phyloP scores from a whole-genome alignment of 2,888 invertebrate genomes.

The Meloe dianella region DNA sequence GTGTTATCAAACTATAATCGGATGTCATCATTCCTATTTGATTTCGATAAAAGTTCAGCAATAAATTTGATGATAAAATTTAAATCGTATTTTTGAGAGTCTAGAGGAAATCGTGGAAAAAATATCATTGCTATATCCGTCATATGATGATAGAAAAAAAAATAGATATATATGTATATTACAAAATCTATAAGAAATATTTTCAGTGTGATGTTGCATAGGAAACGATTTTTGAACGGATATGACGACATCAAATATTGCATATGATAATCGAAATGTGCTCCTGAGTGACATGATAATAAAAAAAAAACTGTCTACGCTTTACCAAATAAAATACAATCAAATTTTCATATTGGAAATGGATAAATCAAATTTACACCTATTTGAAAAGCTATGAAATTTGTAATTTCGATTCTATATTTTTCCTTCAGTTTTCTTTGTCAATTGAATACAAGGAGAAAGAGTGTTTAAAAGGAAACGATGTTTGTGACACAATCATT shows the following conservation, averaged over 20 bases:
- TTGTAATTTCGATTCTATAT: conserved; percentile 25
- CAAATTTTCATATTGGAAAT: conserved; percentile 27
- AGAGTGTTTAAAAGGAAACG: conserved; percentile 15
- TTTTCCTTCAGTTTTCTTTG: conserved; percentile 16
- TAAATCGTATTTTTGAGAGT: conserved; percentile 11
- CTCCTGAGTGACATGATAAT: conserved; percentile 21
- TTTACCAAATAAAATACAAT: conserved; percentile 30
- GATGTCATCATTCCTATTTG: conserved; percentile 39
- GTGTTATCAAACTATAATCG: conserved; percentile 45
- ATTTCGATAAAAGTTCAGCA: conserved; percentile 13
- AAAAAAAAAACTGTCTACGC: conserved; percentile 26
- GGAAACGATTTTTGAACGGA: conserved; percentile 8
- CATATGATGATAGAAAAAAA: neutral
- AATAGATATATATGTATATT: too few species aligned
- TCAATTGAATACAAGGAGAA: conserved; percentile 21
- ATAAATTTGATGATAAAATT: conserved; percentile 29
- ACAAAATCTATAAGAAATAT: neutral
- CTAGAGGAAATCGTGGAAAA: conserved; percentile 4
- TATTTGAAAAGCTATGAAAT: conserved; percentile 29
- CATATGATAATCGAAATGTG: conserved; percentile 14
- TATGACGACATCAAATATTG: conserved; percentile 10
- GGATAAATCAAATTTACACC: conserved; percentile 30
- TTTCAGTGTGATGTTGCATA: neutral
- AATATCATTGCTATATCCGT: neutral
- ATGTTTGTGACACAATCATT: conserved; percentile 37